A percentile compares a stretch with the other conserved stretches of the same genome.
phyloP scores from a whole-genome alignment of 2,797 vertebrate species.

The Eurystomus glaucurus region DNA sequence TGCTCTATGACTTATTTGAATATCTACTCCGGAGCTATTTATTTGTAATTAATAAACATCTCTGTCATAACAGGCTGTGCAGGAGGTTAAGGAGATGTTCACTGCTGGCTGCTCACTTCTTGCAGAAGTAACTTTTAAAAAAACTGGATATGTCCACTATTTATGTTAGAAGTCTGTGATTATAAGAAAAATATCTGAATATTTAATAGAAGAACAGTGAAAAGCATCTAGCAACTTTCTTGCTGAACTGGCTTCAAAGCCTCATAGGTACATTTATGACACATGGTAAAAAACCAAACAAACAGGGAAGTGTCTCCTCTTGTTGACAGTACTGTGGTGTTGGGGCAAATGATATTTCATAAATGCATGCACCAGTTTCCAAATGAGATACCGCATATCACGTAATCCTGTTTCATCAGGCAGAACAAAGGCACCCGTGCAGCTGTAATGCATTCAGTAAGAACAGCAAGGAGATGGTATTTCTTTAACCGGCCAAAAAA shows the following conservation, averaged over 20 bases:
- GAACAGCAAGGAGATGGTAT: not conserved
- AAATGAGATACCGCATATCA: not conserved
- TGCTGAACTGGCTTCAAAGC: not conserved
- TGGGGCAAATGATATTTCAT: not conserved
- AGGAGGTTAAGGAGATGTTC: not conserved
- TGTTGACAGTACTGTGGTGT: not conserved
- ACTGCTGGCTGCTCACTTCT: not conserved
- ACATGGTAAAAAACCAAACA: not conserved
- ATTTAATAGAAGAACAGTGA: not conserved
- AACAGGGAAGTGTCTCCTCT: not conserved
- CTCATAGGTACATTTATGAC: not conserved
- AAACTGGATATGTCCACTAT: not conserved
- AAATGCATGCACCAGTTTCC: not conserved
- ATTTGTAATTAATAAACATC: not conserved
- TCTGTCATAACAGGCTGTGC: not conserved
- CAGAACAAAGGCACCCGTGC: not conserved
- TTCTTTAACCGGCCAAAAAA: not conserved
- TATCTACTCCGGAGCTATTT: not conserved
- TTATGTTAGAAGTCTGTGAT: not conserved
- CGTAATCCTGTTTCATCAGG: constrained; percentile 15
- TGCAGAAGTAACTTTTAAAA: not conserved
- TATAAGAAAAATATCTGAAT: not conserved
- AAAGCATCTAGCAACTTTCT: not conserved
- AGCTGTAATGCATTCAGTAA: constrained; percentile 18
- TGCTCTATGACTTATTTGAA: not conserved